Base-by-base conservation (phyloP, 1,140 invertebrate genomes). In the Listronotus oregonensis region DNA sequence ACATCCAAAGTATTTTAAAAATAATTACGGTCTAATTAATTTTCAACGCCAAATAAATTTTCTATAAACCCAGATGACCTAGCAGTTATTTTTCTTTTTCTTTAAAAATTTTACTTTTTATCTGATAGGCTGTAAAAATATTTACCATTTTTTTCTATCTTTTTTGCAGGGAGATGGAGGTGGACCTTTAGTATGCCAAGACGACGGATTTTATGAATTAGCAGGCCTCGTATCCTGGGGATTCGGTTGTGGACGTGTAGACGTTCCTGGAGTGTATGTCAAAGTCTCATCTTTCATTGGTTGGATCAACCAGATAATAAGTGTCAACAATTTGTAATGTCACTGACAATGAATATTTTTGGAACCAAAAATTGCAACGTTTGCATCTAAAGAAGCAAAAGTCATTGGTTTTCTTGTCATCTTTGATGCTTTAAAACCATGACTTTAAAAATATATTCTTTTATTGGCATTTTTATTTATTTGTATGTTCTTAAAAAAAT, bases 221-320 rank as follows among this genome's bases (percentile, higher is more conserved):
- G 94, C 90, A 18, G 94, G 94, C 6, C 81, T 97, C 0, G 94
- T 96, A 0, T 94, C 92, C 0, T 94, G 92, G 92, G 94, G 94
- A 63, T 96, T 96, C 77, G 94, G 94, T 58, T 96, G 94, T 78
- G 93, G 94, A 1, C 82, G 93, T 27, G 82, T 88, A 43, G 91
- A 95, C 77, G 94, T 96, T 12, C 94, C 94, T 12, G 94, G 94
- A 32, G 93, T 97, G 50, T 97, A 96, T 79, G 94, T 96, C 18
- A 96, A 96, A 82, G 93, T 96, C 6, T 94, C 92, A 14, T 89
- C 93, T 6, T 96, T 96, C 79, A 95, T 96, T 67, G 94, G 94
- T 49, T 97, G 94, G 94, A 96, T 97, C 76, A 96, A 96, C 82
- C 94, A 96, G 83, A 97, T 97, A 57, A 96, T 97, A 74, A 95